Conservation (phyloP, 2,797 vertebrate genomes). For the Babyrousa celebensis region DNA sequence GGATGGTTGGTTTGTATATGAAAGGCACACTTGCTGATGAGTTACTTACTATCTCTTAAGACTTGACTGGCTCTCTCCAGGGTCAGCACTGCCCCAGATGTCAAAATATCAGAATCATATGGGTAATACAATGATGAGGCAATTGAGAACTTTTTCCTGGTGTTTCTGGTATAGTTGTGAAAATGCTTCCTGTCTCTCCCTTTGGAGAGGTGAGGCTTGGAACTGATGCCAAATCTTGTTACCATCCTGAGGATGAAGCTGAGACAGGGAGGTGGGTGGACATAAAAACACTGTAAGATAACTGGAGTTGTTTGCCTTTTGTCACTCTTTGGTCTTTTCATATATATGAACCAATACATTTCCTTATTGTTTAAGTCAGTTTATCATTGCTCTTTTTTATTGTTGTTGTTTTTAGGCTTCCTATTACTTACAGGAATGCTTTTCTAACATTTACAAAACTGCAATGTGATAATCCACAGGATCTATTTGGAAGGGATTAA, state of each 20-base stretch:
- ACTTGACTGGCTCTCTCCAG: background rate
- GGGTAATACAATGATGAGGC: background rate
- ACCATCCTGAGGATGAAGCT: background rate
- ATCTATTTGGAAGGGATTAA: conserved; percentile 41
- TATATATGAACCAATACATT: background rate
- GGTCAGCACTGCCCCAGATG: background rate
- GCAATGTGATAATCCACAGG: background rate
- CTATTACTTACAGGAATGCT: background rate
- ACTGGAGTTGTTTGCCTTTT: background rate
- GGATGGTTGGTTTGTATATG: background rate
- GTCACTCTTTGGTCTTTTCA: background rate
- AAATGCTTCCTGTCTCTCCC: background rate
- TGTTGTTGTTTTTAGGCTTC: conserved; percentile 3
- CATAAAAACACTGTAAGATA: background rate
- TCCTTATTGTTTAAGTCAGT: background rate
- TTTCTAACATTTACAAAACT: conserved; percentile 16
- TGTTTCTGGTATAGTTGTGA: background rate
- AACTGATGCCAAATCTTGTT: background rate
- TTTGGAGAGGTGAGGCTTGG: background rate
- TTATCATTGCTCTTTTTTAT: conserved; percentile 26
- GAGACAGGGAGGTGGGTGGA: background rate
- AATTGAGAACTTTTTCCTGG: background rate
- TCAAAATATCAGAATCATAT: background rate
- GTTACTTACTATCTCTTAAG: background rate
- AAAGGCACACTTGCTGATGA: background rate